A percentile compares a stretch with the other conserved stretches of the same genome.
Evolutionary conservation across 2,888 invertebrate species (phyloP).

Genomic region (Mythimna loreyi): DNA sequence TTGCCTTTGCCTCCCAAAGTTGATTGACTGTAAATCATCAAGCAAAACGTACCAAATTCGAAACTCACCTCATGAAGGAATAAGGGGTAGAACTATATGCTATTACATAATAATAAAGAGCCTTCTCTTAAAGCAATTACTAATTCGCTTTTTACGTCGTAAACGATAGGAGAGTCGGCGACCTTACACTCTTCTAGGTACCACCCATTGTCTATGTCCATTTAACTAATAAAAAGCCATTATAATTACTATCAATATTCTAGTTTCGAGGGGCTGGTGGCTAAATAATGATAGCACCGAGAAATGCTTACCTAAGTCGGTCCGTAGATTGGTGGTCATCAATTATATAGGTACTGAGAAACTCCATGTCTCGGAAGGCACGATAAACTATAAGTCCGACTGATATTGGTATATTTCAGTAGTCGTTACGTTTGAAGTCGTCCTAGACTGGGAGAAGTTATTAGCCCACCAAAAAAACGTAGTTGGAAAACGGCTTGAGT

Average conservation of each 20-base stretch:
- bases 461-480: too few species aligned
- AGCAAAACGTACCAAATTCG: too few species aligned
- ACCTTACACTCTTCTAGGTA: constrained; percentile 24
- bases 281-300: neutral
- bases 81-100: too few species aligned
- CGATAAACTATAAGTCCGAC: neutral
- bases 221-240: constrained; percentile 23
- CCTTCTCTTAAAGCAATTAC: constrained; percentile 19
- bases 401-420: neutral
- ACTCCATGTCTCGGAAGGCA: neutral
- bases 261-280: constrained; percentile 3
- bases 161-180: constrained; percentile 5
- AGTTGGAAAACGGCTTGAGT: too few species aligned
- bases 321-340: neutral
- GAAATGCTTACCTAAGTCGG: too few species aligned
- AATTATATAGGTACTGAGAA: neutral
- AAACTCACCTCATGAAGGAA: too few species aligned
- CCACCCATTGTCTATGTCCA: constrained; percentile 2
- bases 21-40: too few species aligned
- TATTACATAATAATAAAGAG: neutral
- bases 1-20: too few species aligned
- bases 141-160: constrained; percentile 28
- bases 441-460: too few species aligned
- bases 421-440: too few species aligned
- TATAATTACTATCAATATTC: constrained; percentile 22